Conservation (phyloP, 64 coral and sea anemone genomes). For the Anthopleura sola region DNA sequence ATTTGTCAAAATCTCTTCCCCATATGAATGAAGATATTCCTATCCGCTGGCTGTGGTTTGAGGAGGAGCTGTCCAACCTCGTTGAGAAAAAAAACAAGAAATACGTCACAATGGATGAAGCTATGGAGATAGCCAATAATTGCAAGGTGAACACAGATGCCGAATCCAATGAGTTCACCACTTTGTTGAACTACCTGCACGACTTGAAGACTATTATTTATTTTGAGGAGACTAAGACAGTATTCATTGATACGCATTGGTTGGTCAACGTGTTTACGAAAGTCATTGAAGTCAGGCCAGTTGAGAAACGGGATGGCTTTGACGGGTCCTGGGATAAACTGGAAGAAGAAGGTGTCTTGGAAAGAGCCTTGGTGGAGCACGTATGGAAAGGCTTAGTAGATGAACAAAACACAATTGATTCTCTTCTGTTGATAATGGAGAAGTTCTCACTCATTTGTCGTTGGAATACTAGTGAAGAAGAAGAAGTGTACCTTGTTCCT, state of each 20-base stretch:
- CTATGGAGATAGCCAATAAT: slow-evolving; percentile 19
- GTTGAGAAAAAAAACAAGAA: neutral
- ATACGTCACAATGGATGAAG: neutral
- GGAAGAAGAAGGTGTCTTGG: slow-evolving; percentile 25
- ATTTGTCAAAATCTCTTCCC: slow-evolving; percentile 6
- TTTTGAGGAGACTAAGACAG: slow-evolving; percentile 24
- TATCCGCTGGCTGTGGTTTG: slow-evolving; percentile 41
- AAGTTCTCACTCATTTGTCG: slow-evolving; percentile 44
- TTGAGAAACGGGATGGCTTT: neutral
- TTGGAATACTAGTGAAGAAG: slow-evolving; percentile 10
- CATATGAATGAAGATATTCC: slow-evolving; percentile 6
- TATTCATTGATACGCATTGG: slow-evolving; percentile 56
- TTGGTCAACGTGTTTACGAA: slow-evolving; percentile 43
- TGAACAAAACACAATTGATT: neutral
- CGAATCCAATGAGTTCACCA: slow-evolving; percentile 3
- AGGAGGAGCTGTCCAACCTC: neutral
- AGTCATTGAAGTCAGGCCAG: slow-evolving; percentile 43
- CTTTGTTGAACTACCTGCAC: slow-evolving; percentile 35
- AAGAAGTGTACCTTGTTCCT: slow-evolving; percentile 38
- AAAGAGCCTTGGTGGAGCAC: slow-evolving; percentile 13
- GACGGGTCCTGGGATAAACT: slow-evolving; percentile 15
- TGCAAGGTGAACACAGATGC: slow-evolving; percentile 11
- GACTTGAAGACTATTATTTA: slow-evolving; percentile 37
- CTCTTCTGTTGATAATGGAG: slow-evolving; percentile 55
- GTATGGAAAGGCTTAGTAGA: slow-evolving; percentile 26